Percentiles rank a stretch among this genome's conserved stretches.
phyloP scores from a whole-genome alignment of 2,888 invertebrate species.

The Leptopterna dolabrata region DNA sequence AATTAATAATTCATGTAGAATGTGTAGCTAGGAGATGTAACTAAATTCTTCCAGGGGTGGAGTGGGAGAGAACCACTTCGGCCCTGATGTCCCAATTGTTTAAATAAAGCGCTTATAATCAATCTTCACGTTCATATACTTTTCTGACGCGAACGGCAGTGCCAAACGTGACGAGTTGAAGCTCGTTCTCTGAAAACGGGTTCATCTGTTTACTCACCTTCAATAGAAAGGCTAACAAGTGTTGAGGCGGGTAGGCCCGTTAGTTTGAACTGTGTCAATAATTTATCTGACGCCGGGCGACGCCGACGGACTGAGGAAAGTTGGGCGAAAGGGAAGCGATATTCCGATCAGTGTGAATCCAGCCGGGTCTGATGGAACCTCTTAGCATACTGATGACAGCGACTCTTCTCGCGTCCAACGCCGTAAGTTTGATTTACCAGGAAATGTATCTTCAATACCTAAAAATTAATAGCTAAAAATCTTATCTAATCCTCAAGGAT shows the following conservation, averaged over 20 bases:
- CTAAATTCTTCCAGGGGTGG: too few relatives aligned
- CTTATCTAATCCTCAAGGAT: too few relatives aligned
- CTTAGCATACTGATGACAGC: conserved; percentile 29
- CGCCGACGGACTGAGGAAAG: neutral
- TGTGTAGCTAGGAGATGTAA: too few relatives aligned
- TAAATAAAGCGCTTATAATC: too few relatives aligned
- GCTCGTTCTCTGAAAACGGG: neutral
- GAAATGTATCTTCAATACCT: too few relatives aligned
- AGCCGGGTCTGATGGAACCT: conserved; percentile 31
- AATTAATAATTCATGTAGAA: too few relatives aligned
- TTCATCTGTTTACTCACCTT: neutral
- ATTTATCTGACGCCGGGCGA: conserved; percentile 14
- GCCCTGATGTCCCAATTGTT: too few relatives aligned
- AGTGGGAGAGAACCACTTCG: too few relatives aligned
- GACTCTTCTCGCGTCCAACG: neutral
- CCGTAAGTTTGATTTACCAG: neutral
- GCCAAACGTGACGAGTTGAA: neutral
- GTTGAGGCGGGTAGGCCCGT: conserved; percentile 20
- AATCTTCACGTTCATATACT: too few relatives aligned
- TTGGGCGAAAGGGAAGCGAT: conserved; percentile 29
- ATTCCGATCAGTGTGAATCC: conserved; percentile 15
- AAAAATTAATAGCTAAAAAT: too few relatives aligned
- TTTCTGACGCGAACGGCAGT: neutral
- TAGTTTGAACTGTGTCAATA: conserved; percentile 44
- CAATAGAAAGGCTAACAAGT: neutral